phyloP scores from a whole-genome alignment of 2,113 vertebrate species.

The Micromys minutus region DNA sequence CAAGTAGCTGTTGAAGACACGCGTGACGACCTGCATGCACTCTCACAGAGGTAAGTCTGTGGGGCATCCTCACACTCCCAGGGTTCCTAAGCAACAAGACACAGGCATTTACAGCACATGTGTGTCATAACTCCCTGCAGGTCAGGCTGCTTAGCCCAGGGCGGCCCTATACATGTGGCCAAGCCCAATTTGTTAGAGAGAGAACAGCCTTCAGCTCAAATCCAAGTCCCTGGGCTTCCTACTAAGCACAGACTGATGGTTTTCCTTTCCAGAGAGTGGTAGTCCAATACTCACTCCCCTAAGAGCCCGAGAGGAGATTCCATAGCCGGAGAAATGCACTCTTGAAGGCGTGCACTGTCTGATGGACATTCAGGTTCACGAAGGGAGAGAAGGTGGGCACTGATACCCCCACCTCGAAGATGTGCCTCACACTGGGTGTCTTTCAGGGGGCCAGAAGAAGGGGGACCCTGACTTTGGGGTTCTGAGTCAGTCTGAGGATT shows the following conservation, averaged over 20 bases:
- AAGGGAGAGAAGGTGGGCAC: neutral
- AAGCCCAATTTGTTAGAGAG: rapidly evolving
- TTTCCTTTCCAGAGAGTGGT: neutral
- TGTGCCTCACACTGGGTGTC: rapidly evolving
- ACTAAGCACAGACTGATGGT: neutral
- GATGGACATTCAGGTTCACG: rapidly evolving
- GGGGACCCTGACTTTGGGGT: neutral
- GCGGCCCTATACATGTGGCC: neutral
- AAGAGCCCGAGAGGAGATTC: neutral
- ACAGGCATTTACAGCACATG: neutral
- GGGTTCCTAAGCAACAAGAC: too few relatives aligned
- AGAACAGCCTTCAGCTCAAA: too few relatives aligned
- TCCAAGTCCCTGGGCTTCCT: neutral
- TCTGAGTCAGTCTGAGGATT: rapidly evolving
- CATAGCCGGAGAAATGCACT: neutral
- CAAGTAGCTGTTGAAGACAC: neutral
- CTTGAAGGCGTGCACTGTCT: neutral
- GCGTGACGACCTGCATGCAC: rapidly evolving
- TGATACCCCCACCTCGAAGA: rapidly evolving
- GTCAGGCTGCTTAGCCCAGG: neutral
- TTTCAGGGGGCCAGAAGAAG: rapidly evolving
- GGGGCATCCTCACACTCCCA: neutral
- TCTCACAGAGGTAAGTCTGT: neutral
- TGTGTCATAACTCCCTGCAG: neutral
- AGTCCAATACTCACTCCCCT: neutral